Evolutionary conservation across 2,113 vertebrate genomes (phyloP).

Genomic region (Agelaius tricolor): DNA sequence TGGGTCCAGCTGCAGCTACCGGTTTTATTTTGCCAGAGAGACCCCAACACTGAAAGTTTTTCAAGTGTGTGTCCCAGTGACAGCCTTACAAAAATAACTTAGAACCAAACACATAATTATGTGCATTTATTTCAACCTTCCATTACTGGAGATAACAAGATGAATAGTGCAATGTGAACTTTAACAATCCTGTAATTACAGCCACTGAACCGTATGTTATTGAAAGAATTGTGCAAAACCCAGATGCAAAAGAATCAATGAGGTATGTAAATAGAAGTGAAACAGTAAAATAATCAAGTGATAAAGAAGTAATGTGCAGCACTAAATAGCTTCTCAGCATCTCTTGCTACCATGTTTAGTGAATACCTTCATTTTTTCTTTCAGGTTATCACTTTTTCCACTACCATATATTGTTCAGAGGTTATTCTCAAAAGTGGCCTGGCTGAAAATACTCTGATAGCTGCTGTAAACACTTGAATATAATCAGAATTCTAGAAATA

Average conservation of each 20-base stretch:
- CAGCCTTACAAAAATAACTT: constrained; percentile 77
- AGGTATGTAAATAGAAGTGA: constrained; percentile 75
- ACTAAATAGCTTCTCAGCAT: constrained; percentile 53
- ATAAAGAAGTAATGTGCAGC: constrained; percentile 63
- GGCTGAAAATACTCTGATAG: not conserved
- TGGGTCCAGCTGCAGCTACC: not conserved
- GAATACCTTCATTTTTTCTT: constrained; percentile 20
- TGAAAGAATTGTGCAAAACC: constrained; percentile 76
- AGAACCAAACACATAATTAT: constrained; percentile 74
- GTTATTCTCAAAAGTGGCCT: not conserved
- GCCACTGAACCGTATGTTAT: constrained; percentile 74
- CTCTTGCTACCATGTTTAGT: constrained; percentile 43
- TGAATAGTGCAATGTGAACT: constrained; percentile 78
- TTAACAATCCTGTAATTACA: constrained; percentile 82
- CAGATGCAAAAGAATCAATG: constrained; percentile 74
- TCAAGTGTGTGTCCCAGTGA: constrained; percentile 59
- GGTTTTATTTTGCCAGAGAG: constrained; percentile 49
- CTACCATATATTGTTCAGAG: not conserved
- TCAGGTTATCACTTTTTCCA: constrained; percentile 29
- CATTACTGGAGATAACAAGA: constrained; percentile 79
- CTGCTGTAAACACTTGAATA: not conserved
- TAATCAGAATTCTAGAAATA: not conserved
- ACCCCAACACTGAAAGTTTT: constrained; percentile 27
- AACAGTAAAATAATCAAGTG: constrained; percentile 73
- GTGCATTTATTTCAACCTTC: constrained; percentile 78